Evolutionary conservation across 2,888 invertebrate species (phyloP).

Genomic region (Thelaira solivaga): DNA sequence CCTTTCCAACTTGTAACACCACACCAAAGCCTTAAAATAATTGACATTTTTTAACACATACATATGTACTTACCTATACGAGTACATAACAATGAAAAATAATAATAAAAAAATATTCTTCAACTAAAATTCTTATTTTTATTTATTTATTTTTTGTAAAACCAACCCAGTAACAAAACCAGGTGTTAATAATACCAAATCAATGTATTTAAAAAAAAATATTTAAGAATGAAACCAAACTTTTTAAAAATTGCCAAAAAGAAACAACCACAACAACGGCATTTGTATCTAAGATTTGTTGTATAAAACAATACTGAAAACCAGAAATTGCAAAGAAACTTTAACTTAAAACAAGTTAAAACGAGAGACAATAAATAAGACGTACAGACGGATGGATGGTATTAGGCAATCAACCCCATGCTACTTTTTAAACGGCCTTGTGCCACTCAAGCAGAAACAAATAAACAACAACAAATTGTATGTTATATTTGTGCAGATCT

Average conservation of each 20-base stretch:
- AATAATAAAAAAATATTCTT: neutral
- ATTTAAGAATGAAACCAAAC: slow-evolving; percentile 11
- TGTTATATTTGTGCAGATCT: slow-evolving; percentile 17
- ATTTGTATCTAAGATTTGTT: neutral
- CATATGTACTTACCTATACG: too few species aligned
- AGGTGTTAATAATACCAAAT: slow-evolving; percentile 30
- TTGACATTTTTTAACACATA: too few species aligned
- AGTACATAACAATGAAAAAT: too few species aligned
- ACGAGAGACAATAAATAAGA: slow-evolving; percentile 11
- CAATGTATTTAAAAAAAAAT: neutral
- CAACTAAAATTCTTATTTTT: neutral
- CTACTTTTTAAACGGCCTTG: slow-evolving; percentile 56
- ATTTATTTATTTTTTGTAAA: neutral
- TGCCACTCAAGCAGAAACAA: slow-evolving; percentile 61
- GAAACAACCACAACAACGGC: neutral
- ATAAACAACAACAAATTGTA: slow-evolving; percentile 23
- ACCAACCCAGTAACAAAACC: neutral
- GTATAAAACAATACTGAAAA: slow-evolving; percentile 14
- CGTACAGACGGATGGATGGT: slow-evolving; percentile 7
- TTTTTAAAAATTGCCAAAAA: slow-evolving; percentile 42
- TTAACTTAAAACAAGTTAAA: slow-evolving; percentile 21
- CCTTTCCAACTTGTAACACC: too few species aligned
- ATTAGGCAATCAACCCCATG: slow-evolving; percentile 58
- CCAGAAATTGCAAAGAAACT: slow-evolving; percentile 41
- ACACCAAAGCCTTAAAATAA: too few species aligned